Conservation (phyloP, 2,113 vertebrate species). For the Epinephelus cyanopodus region DNA sequence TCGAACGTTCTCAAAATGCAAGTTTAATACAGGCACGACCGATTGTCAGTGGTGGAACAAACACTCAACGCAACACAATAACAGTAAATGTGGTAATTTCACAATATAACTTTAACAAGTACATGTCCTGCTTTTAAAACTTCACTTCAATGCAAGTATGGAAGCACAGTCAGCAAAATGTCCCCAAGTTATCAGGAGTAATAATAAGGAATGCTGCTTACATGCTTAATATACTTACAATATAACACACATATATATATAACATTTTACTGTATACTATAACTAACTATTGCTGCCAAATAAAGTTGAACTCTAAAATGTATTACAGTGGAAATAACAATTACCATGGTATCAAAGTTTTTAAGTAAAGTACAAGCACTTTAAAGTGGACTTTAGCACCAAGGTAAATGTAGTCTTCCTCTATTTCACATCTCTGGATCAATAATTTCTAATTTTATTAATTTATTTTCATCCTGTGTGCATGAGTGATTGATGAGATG, state of each 20-base stretch:
- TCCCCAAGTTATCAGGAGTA: background rate
- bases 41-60: background rate
- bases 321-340: background rate
- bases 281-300: background rate
- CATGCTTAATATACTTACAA: background rate
- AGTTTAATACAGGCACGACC: background rate
- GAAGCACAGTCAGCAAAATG: background rate
- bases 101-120: background rate
- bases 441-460: background rate
- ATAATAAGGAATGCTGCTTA: too few species aligned
- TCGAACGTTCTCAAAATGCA: background rate
- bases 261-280: too few species aligned
- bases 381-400: background rate
- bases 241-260: too few species aligned
- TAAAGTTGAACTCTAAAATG: background rate
- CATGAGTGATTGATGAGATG: constrained; percentile 43
- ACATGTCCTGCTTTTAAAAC: background rate
- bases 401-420: background rate
- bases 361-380: background rate
- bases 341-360: background rate
- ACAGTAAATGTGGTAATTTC: background rate
- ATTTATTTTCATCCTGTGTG: background rate
- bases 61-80: background rate
- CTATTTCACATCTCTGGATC: background rate
- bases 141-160: background rate